These are phyloP conservation scores for Scotopteryx bipunctaria DNA, from an alignment of 2,888 invertebrate genomes.

Conservation along the genomic window DNA sequence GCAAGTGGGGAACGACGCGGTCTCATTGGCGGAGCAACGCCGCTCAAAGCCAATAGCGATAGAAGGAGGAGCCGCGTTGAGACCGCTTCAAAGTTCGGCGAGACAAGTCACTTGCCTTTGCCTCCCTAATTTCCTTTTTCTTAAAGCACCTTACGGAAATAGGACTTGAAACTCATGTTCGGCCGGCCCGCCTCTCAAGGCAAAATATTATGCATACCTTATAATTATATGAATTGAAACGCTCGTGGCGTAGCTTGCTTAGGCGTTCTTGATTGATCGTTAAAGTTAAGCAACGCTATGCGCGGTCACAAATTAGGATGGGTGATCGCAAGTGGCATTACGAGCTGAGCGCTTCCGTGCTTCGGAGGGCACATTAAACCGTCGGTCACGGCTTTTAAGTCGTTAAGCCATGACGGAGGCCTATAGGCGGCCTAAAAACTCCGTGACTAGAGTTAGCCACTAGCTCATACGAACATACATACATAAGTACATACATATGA, in stretches of 20 bases:
- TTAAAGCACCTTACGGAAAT: conserved; percentile 40
- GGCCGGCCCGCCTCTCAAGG: conserved; percentile 24
- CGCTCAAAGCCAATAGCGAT: conserved; percentile 72
- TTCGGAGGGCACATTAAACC: no score
- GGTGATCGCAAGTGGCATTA: no score
- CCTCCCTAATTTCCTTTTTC: conserved; percentile 57
- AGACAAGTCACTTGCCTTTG: conserved; percentile 53
- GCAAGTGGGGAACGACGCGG: conserved; percentile 71
- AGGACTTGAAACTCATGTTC: conserved; percentile 33
- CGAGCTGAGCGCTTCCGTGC: no score
- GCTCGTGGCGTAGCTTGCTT: neutral
- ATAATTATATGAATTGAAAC: neutral
- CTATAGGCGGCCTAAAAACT: no score
- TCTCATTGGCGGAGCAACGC: conserved; percentile 68
- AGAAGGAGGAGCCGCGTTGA: conserved; percentile 71
- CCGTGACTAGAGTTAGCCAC: no score
- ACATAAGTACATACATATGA: no score
- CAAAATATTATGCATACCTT: conserved; percentile 3
- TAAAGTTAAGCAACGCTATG: no score
- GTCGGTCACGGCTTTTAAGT: no score
- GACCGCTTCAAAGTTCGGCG: conserved; percentile 67
- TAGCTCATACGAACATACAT: no score
- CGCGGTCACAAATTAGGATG: no score
- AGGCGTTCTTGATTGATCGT: neutral
- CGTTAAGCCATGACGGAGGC: no score